Conservation (phyloP, 2,888 invertebrate species). For the Cremastinae sp. region DNA sequence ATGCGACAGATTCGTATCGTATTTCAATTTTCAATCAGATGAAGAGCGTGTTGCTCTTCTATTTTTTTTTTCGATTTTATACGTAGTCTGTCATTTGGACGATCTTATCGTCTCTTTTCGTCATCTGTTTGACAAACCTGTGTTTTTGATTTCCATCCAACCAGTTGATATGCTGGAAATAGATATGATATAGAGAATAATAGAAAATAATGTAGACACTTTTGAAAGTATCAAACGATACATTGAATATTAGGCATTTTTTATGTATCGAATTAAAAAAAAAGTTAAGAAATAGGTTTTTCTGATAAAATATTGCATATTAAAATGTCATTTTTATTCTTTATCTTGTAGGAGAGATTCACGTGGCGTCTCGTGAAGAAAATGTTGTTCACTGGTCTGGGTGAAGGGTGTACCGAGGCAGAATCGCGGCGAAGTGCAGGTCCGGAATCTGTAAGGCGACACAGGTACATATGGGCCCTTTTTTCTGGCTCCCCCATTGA, state of each 20-base stretch:
- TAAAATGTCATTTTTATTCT: not conserved
- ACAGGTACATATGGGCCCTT: constrained; percentile 78
- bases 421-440: constrained; percentile 36
- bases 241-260: too few species aligned
- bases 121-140: constrained; percentile 28
- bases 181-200: not conserved
- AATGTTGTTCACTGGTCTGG: constrained; percentile 23
- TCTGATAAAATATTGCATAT: too few species aligned
- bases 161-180: not conserved
- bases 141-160: constrained; percentile 1
- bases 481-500: constrained; percentile 66
- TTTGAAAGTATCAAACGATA: too few species aligned
- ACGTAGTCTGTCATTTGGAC: constrained; percentile 29
- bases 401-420: constrained; percentile 3
- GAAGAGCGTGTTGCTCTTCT: constrained; percentile 10
- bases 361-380: constrained; percentile 2
- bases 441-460: constrained; percentile 75
- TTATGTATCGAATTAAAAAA: too few species aligned
- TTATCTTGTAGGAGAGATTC: constrained; percentile 24
- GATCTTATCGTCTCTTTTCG: constrained; percentile 24
- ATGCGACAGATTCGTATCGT: constrained; percentile 61
- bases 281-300: too few species aligned
- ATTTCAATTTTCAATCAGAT: constrained; percentile 55
- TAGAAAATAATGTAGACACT: too few species aligned
- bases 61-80: constrained; percentile 26